These are phyloP conservation scores for Cervus canadensis DNA, from an alignment of 2,113 vertebrate genomes.

Conservation along the genomic window DNA sequence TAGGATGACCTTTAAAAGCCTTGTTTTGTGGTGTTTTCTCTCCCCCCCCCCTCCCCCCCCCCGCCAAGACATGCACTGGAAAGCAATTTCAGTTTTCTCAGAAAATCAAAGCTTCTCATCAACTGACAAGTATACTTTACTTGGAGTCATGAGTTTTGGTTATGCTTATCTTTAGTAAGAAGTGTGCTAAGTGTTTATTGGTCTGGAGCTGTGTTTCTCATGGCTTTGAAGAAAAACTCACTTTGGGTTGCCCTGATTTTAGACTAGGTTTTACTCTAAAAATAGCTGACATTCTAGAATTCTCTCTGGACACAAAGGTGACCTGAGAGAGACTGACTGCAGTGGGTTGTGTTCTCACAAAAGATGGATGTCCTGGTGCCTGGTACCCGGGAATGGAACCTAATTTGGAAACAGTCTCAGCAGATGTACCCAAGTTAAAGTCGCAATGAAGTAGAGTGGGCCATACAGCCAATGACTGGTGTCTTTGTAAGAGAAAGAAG, in stretches of 20 bases:
- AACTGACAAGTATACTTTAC: slow-evolving; percentile 21
- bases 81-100: slow-evolving; percentile 30
- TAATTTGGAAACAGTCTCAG: neutral
- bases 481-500: neutral
- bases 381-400: neutral
- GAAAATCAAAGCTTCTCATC: slow-evolving; percentile 32
- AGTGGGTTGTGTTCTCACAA: neutral
- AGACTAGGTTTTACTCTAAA: neutral
- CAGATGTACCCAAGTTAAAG: neutral
- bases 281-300: slow-evolving; percentile 18
- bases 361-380: neutral
- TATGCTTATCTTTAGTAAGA: neutral
- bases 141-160: neutral
- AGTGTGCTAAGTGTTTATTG: slow-evolving; percentile 5
- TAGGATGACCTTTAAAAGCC: neutral
- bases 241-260: neutral
- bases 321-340: neutral
- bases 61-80: neutral
- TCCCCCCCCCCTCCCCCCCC: too few species aligned
- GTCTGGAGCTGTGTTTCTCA: neutral
- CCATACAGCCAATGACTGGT: neutral
- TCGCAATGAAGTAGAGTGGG: neutral
- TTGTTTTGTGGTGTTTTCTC: neutral
- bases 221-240: slow-evolving; percentile 25
- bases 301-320: neutral